Percentiles rank a stretch among this genome's conserved stretches.
These are phyloP conservation scores for Polypterus bichir DNA, from an alignment of 2,113 vertebrate species.

Conservation along the genomic window DNA sequence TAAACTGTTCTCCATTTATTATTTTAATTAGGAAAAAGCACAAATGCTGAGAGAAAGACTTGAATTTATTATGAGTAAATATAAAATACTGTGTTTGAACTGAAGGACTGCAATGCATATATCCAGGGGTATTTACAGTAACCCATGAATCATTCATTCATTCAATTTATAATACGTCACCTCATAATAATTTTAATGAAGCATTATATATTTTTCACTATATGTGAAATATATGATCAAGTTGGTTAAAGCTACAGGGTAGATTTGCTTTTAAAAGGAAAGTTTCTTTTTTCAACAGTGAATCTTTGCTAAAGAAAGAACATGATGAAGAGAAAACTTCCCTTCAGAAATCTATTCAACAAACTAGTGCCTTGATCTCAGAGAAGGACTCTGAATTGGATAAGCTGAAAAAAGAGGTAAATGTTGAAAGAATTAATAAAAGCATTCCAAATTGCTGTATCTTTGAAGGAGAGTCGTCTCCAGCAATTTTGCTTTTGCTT, in stretches of 20 bases:
- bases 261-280: constrained; percentile 6
- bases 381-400: constrained; percentile 80
- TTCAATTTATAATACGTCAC: too few species aligned
- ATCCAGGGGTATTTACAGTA: too few species aligned
- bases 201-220: constrained; percentile 8
- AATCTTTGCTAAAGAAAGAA: constrained; percentile 66
- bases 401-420: constrained; percentile 73
- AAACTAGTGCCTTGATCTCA: constrained; percentile 83
- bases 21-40: too few species aligned
- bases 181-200: constrained; percentile 17
- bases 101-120: too few species aligned
- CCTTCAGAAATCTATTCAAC: constrained; percentile 69
- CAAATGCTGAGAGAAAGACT: too few species aligned
- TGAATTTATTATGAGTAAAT: too few species aligned
- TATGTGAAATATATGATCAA: background rate
- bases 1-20: too few species aligned
- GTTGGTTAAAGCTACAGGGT: constrained; percentile 17
- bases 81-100: too few species aligned
- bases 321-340: constrained; percentile 71
- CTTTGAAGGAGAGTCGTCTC: too few species aligned
- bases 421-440: background rate
- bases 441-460: too few species aligned
- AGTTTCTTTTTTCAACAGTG: constrained; percentile 44
- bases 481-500: too few species aligned
- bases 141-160: too few species aligned